Evolutionary conservation across 2,888 invertebrate species (phyloP).

Genomic region (Marasmarcha lunaedactyla): DNA sequence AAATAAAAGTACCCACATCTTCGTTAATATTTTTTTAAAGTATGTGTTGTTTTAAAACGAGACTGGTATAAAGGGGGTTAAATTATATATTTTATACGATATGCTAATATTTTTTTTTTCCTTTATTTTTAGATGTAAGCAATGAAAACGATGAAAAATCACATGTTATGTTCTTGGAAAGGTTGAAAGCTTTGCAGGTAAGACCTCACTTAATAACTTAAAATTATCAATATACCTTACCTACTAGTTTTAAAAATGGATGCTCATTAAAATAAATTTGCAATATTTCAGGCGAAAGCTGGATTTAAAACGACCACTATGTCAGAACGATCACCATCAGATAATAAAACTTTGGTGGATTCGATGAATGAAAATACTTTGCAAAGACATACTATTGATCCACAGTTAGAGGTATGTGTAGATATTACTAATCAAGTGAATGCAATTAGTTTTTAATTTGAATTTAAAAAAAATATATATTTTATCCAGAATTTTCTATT

Average conservation of each 20-base stretch:
- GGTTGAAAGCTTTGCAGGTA: slow-evolving; percentile 57
- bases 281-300: slow-evolving; percentile 50
- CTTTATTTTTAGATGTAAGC: slow-evolving; percentile 43
- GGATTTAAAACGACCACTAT: slow-evolving; percentile 31
- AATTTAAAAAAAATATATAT: too few species aligned
- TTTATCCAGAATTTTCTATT: too few species aligned
- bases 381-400: slow-evolving; percentile 49
- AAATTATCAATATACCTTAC: neutral
- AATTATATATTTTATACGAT: too few species aligned
- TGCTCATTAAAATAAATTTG: neutral
- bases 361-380: slow-evolving; percentile 44
- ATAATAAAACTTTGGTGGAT: slow-evolving; percentile 48
- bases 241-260: neutral
- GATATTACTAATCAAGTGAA: too few species aligned
- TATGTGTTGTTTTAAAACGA: too few species aligned
- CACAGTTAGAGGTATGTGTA: slow-evolving; percentile 50
- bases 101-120: too few species aligned
- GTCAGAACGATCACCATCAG: slow-evolving; percentile 36
- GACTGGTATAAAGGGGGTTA: too few species aligned
- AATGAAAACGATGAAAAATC: slow-evolving; percentile 60
- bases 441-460: too few species aligned
- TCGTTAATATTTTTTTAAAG: too few species aligned
- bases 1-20: too few species aligned
- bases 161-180: slow-evolving; percentile 52
- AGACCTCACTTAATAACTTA: too few species aligned